Base-by-base conservation (phyloP, 1,140 invertebrate species). In the Drosophila sechellia region DNA sequence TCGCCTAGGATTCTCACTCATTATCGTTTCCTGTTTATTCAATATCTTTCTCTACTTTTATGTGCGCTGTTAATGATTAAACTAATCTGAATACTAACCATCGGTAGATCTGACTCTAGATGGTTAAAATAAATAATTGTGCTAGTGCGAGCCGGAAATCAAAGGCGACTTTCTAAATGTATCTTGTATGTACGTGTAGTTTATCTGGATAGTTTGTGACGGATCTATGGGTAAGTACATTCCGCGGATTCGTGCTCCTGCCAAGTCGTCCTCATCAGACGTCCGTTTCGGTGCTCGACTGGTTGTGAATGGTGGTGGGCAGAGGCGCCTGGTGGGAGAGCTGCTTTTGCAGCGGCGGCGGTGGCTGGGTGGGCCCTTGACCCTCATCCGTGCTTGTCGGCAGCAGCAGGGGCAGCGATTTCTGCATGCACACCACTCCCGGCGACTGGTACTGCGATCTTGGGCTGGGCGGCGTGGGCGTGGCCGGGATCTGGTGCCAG, bases 401-500 rank as follows among this genome's bases (percentile, higher is more conserved):
- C 10, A 74, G 56, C 31, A 80, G 54, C 12, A 79, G 53, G n/a
- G 77, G 77, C 55, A 69, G 45, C 25, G 64, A 65, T 35, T 80
- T 70, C 31, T 76, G 78, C 58, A 81, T 42, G 58, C 50, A 37
- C 49, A 55, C 37, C 8, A 43, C 48, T n/a, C 54, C 60, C 17
- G 84, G 63, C 40, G 79, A 73, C 50, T 57, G 71, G 56, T 89
- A 80, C 50, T 90, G 86, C 48, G 83, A 84, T 65, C 91, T 79
- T 5, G 84, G 90, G 63, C 79, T 90, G 54, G 81, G 68, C 50
- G 90, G 79, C 27, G 87, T 87, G 46, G 90, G 84, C 35, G 91
- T 85, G 45, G 90, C 80, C 37, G 90, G 85, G 64, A 90, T 81
- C 71, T 92, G 91, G 53, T 90, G 81, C 91, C 90, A 92, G 66